Base-by-base conservation (phyloP, 2,888 invertebrate species). In the Adela reaumurella region DNA sequence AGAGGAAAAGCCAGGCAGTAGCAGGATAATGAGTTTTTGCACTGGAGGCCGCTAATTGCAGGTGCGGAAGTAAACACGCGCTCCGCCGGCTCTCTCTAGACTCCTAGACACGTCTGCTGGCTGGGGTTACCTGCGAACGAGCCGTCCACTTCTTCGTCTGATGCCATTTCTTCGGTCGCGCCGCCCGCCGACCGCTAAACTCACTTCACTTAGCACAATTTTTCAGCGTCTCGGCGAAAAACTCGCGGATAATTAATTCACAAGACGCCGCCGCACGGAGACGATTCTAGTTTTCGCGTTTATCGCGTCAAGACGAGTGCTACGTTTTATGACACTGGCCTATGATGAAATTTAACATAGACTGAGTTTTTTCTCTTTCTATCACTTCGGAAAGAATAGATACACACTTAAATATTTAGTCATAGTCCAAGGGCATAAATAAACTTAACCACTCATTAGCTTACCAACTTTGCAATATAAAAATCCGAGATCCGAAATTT, bases 71-170 rank as follows among this genome's bases (percentile, higher is more conserved):
- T 80, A 80, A 80, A 80, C 80, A 80, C 78, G 35, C 35, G 35
- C 35, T n/a, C n/a, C 35, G 35, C 35, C 35, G 35, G 35, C 24
- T 4, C n/a, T n/a, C n/a, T n/a, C 35, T 35, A 35, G 35, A 35
- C 14, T 35, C 35, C 35, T 35, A 35, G 35, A 35, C 35, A 35
- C 35, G 35, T 35, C 35, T 35, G 14, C 35, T n/a, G 8, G 35
- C n/a, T n/a, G n/a, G n/a, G 35, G 35, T 90, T 83, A 92, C 92
- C 92, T 83, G 89, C 90, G 68, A 87, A 89, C 70, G 86, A 88
- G 69, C 91, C 92, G 64, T 92, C 92, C 69, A 91, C 86, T 78
- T 92, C 92, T 67, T 92, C 92, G 64, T 92, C 92, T 56, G 92
- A 92, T 74, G 91, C 92, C 92, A 92, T 92, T 72, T 41, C 29